Evolutionary conservation across 2,888 invertebrate species (phyloP).

Genomic region (Resseliella maxima): DNA sequence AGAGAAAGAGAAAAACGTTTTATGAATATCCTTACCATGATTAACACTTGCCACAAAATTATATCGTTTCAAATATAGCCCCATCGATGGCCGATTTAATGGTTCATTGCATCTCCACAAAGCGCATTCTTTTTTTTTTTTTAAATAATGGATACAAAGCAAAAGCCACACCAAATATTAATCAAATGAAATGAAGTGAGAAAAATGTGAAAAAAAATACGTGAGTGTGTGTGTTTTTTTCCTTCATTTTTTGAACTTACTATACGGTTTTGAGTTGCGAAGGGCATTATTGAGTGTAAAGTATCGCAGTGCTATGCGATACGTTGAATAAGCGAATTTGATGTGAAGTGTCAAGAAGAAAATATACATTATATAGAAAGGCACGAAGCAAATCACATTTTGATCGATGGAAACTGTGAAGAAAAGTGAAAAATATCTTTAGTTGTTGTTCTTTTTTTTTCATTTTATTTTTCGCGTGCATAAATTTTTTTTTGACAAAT

Average conservation of each 20-base stretch:
- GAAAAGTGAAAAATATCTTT: not conserved
- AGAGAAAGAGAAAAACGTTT: not conserved
- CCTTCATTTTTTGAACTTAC: not conserved
- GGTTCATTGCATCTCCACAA: conserved; percentile 38
- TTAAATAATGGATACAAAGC: not conserved
- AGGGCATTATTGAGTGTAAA: not conserved
- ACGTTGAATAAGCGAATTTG: conserved; percentile 39
- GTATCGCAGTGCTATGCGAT: conserved; percentile 12
- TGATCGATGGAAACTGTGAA: conserved; percentile 6
- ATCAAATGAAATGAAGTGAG: not conserved
- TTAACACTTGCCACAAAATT: conserved; percentile 32
- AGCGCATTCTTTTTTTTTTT: not conserved
- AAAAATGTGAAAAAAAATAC: not conserved
- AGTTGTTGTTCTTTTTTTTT: not conserved
- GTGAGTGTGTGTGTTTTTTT: not conserved
- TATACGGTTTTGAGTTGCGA: not conserved
- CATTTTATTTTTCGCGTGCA: no score
- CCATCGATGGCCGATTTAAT: conserved; percentile 28
- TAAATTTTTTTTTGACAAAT: conserved; percentile 53
- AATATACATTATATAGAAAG: conserved; percentile 37
- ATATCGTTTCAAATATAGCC: not conserved
- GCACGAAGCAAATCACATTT: conserved; percentile 19
- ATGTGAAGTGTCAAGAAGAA: conserved; percentile 37
- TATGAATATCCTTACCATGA: conserved; percentile 1
- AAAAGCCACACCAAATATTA: not conserved